phyloP scores from a whole-genome alignment of 2,888 invertebrate species.

The Eristalis pertinax region DNA sequence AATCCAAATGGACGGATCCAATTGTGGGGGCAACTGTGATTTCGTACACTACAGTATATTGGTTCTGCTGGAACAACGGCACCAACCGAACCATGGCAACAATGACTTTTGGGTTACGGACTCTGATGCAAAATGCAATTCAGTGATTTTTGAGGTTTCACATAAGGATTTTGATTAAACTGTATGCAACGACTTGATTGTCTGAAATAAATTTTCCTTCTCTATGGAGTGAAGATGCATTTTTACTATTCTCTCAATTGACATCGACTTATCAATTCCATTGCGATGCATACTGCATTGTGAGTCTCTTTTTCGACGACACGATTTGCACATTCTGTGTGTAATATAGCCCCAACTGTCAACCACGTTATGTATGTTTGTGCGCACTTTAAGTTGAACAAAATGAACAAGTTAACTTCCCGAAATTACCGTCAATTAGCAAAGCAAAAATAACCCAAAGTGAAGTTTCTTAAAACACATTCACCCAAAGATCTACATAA shows the following conservation, averaged over 20 bases:
- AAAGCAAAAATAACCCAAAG: background rate
- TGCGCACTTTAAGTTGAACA: too few relatives aligned
- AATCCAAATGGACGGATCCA: slow-evolving; percentile 54
- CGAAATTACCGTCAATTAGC: background rate
- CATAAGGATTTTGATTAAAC: slow-evolving; percentile 71
- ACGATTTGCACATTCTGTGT: background rate
- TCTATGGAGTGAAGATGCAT: slow-evolving; percentile 19
- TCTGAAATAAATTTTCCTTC: slow-evolving; percentile 22
- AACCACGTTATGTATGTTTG: too few relatives aligned
- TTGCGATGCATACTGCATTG: too few relatives aligned
- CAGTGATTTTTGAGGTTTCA: slow-evolving; percentile 72
- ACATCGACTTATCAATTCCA: background rate
- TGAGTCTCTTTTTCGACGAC: background rate
- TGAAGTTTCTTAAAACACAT: slow-evolving; percentile 39
- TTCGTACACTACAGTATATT: slow-evolving; percentile 34
- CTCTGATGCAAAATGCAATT: slow-evolving; percentile 70
- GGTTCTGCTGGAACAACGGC: slow-evolving; percentile 56
- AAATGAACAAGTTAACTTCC: background rate
- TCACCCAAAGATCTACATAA: slow-evolving; percentile 26
- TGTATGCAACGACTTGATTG: slow-evolving; percentile 54
- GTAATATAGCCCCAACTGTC: too few relatives aligned
- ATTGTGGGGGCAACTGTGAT: slow-evolving; percentile 51
- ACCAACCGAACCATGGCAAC: slow-evolving; percentile 58
- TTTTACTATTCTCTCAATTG: slow-evolving; percentile 28
- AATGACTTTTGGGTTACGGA: slow-evolving; percentile 67